Evolutionary conservation across 2,888 invertebrate species (phyloP), one percentile per base, ranked within the genome.

Genomic region (Drosophila siamana): DNA sequence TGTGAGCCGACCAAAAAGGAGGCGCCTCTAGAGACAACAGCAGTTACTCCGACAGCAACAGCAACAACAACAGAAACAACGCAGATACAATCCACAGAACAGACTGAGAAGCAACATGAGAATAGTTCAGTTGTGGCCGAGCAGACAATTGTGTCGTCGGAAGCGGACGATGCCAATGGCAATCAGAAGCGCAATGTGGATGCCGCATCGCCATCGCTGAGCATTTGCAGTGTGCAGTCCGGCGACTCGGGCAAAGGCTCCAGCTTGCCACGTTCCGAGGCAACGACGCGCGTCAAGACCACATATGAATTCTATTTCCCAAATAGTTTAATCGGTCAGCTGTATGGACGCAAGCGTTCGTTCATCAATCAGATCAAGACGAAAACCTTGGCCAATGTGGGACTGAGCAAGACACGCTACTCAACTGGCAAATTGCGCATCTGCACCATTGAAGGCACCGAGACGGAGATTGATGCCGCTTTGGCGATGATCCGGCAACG

Each of bases 341-440:
- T 98, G 79, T 98, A 98, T 91, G 98, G 98, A 40, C 95, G 95
- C 84, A 94, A 95, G 81, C 98, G 98, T 43, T 93, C 94, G 40
- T 96, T 96, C 92, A 95, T 98, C n/a, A 95, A 95, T 74, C 94
- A 94, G 87, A 96, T 97, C 76, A 96, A 96, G 91, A 93, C 94
- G 28, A 95, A 95, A 90, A 96, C 97, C 1, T 95, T 95, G 78
- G 96, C 97, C 16, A 95, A 94, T 88, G 95, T 98, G 51, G 93
- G 94, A 77, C 94, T 98, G n/a, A 89, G 90, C 74, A 90, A 95
- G 89, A 96, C 97, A 93, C 96, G 96, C 11, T 94, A 94, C 78
- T 94, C 95, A 67, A 56, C 75, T 1, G 93, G 94, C 9, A 95
- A 96, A 88, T 93, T 95, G 85, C 97, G 97, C 93, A 94, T 98